Conservation (phyloP, 2,113 vertebrate genomes). For the Callaeas wilsoni region DNA sequence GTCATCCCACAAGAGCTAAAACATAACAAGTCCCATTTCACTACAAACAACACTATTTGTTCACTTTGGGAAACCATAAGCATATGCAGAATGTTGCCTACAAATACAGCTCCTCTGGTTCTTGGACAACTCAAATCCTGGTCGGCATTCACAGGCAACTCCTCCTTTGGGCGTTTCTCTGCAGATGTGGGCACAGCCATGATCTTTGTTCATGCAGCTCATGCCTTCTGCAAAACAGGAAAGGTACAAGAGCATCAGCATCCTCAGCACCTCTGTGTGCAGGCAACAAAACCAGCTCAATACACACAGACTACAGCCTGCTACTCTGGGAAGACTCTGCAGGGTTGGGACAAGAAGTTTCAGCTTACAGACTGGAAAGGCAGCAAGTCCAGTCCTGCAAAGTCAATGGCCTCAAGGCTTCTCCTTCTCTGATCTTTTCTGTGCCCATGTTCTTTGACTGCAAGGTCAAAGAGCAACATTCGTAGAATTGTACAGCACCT, state of each 20-base stretch:
- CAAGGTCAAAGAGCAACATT: neutral
- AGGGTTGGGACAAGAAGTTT: neutral
- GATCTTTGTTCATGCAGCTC: slow-evolving; percentile 98
- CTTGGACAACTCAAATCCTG: slow-evolving; percentile 91
- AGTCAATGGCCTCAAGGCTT: neutral
- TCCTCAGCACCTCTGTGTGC: neutral
- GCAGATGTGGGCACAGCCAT: slow-evolving; percentile 96
- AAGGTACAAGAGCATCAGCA: neutral
- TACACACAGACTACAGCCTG: neutral
- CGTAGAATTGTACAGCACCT: neutral
- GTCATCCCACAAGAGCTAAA: neutral
- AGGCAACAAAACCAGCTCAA: neutral
- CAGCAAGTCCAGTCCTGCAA: neutral
- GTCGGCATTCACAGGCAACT: slow-evolving; percentile 92
- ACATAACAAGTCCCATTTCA: neutral
- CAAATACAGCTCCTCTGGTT: slow-evolving; percentile 92
- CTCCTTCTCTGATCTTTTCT: neutral
- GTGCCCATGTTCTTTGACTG: neutral
- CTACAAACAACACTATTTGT: neutral
- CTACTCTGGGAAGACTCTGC: neutral
- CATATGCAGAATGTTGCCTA: slow-evolving; percentile 71
- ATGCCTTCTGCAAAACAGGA: slow-evolving; percentile 87
- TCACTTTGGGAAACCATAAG: neutral
- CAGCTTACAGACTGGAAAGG: neutral
- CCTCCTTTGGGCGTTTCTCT: slow-evolving; percentile 91